Base-by-base conservation (phyloP, 2,797 vertebrate species). In the Phrynocephalus vlangalii region DNA sequence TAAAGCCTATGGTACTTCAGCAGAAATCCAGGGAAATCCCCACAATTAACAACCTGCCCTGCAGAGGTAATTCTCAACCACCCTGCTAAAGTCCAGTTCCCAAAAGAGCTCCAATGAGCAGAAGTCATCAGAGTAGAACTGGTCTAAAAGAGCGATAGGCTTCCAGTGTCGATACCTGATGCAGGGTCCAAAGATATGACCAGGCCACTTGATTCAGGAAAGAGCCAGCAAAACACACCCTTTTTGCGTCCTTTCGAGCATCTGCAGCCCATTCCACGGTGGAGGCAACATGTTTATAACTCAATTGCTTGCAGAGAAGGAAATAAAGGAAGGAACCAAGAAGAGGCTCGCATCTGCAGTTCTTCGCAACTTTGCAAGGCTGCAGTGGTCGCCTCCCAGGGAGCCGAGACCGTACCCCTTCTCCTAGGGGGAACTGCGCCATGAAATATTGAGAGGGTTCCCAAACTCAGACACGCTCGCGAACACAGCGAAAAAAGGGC, bases 361-460 rank as follows among this genome's bases (percentile, higher is more conserved):
- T 92, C 71, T 80, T 85, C 66, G 85, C 68, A 13, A 83, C 83
- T 33, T 38, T 38, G 68, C 13, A 60, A 86, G 70, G 0, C 4
- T 87, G 82, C 66, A 56, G 85, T 88, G n/a, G 91, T 82, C 78
- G 90, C 71, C 88, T 92, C 87, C 30, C 82, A 0, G 92, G 83
- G 91, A 90, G n/a, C 60, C 52, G 28, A 44, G 92, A 79, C 56
- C 90, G 85, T 90, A 89, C 83, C 10, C 52, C 52, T 56, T 56
- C 52, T 56, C 52, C 94, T 87, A 91, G 93, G 94, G 95, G 92
- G 93, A 95, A 92, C 89, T n/a, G 90, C 92, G 92, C 92, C 88
- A 91, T 95, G 92, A 93, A 95, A 94, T 95, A 95, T 95, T 95
- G 95, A 95, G 94, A 92, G 92, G 94, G 90, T 92, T 93, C 88